Percentiles rank a stretch among this genome's conserved stretches.
Conservation (phyloP, 2,113 vertebrate genomes). For the Boleophthalmus pectinirostris region DNA sequence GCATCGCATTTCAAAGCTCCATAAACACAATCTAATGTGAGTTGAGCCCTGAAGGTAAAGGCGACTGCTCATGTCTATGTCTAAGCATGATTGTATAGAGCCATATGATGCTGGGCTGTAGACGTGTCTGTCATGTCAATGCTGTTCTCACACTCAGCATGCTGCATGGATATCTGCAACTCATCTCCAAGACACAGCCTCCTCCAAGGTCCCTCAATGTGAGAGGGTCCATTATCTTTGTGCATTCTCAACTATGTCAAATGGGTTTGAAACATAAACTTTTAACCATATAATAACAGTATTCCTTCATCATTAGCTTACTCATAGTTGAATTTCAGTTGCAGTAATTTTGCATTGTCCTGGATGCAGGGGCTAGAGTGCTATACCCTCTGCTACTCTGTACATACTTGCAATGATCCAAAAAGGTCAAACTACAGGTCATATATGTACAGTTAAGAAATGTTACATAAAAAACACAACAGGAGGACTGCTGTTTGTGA, state of each 20-base stretch:
- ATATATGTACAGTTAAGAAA: too few species aligned
- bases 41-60: slow-evolving; percentile 2
- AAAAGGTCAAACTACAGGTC: too few species aligned
- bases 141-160: slow-evolving; percentile 45
- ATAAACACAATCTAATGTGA: slow-evolving; percentile 32
- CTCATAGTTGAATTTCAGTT: too few species aligned
- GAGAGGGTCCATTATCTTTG: slow-evolving; percentile 59
- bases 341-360: too few species aligned
- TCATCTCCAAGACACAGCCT: slow-evolving; percentile 67
- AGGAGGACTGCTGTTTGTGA: too few species aligned
- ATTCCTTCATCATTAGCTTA: too few species aligned
- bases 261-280: too few species aligned
- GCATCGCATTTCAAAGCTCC: slow-evolving; percentile 16
- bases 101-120: slow-evolving; percentile 29
- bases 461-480: too few species aligned
- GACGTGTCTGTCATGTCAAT: slow-evolving; percentile 61
- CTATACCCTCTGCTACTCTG: too few species aligned
- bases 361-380: too few species aligned
- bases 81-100: slow-evolving; percentile 58
- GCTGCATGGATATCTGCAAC: slow-evolving; percentile 59
- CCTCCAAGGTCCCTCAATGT: slow-evolving; percentile 71
- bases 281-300: too few species aligned
- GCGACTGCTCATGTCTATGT: slow-evolving; percentile 13
- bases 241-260: neutral
- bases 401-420: too few species aligned